Evolutionary conservation across 2,888 invertebrate genomes (phyloP).

Genomic region (Microctonus brassicae): DNA sequence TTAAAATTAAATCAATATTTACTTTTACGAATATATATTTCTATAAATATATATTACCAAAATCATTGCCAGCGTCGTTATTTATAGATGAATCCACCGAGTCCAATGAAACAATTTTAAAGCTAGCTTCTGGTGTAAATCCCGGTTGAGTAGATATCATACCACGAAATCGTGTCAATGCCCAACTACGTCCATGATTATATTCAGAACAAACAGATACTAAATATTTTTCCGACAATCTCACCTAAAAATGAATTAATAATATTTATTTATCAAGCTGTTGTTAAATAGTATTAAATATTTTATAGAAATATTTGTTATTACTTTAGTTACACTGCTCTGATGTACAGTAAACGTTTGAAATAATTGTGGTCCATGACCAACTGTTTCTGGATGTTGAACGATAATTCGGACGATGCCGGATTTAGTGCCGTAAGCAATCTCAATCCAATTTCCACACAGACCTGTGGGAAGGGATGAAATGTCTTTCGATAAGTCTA

Average conservation of each 20-base stretch:
- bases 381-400: constrained; percentile 98
- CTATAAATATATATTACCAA: constrained; percentile 59
- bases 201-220: constrained; percentile 98
- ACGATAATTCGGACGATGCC: constrained; percentile 98
- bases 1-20: neutral
- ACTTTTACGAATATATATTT: neutral
- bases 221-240: constrained; percentile 93
- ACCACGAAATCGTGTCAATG: constrained; percentile 95
- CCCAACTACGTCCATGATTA: constrained; percentile 98
- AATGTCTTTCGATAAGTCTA: constrained; percentile 47
- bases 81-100: constrained; percentile 77
- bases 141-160: constrained; percentile 99
- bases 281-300: constrained; percentile 32
- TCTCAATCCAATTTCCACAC: constrained; percentile 99
- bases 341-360: constrained; percentile 98
- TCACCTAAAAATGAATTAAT: constrained; percentile 74
- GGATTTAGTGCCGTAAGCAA: constrained; percentile 97
- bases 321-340: constrained; percentile 92
- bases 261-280: neutral
- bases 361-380: constrained; percentile 97
- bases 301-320: neutral
- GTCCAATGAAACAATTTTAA: constrained; percentile 91
- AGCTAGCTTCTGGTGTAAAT: constrained; percentile 96
- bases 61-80: constrained; percentile 77
- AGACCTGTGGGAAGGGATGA: constrained; percentile 75